Percentiles rank a stretch among this genome's conserved stretches.
phyloP scores from a whole-genome alignment of 2,797 vertebrate species.

The Denticeps clupeoides region DNA sequence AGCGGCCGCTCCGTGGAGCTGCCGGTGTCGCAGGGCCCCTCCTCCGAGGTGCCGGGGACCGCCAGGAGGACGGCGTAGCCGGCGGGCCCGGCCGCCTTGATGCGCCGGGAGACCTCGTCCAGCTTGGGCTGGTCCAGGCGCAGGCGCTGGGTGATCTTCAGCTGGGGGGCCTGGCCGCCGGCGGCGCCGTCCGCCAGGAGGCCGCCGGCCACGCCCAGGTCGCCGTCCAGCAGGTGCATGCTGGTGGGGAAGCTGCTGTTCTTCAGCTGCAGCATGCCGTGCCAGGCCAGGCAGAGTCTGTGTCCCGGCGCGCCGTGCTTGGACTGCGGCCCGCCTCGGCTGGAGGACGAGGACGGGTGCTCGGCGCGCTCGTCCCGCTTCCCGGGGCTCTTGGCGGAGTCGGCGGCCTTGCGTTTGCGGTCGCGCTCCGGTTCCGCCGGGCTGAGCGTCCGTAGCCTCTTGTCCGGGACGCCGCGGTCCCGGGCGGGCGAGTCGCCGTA shows the following conservation, averaged over 20 bases:
- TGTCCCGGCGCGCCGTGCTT: conserved; percentile 54
- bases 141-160: conserved; percentile 97
- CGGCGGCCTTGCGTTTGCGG: conserved; percentile 63
- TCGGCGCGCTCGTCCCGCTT: conserved; percentile 73
- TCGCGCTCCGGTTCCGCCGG: conserved; percentile 30
- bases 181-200: conserved; percentile 79
- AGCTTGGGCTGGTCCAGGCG: conserved; percentile 97
- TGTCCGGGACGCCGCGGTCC: too few relatives aligned
- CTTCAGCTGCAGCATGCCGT: conserved; percentile 92
- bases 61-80: conserved; percentile 91
- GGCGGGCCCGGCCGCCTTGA: conserved; percentile 89
- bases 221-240: conserved; percentile 94
- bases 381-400: conserved; percentile 65
- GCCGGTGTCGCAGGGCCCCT: conserved; percentile 63
- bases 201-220: conserved; percentile 80
- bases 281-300: conserved; percentile 87
- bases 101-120: conserved; percentile 94
- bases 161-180: conserved; percentile 81
- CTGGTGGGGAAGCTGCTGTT: conserved; percentile 98
- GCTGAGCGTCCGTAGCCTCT: conserved; percentile 35
- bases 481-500: too few relatives aligned
- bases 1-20: conserved; percentile 90
- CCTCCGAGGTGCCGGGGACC: conserved; percentile 77
- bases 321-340: conserved; percentile 48
- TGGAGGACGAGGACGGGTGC: conserved; percentile 23